phyloP scores from a whole-genome alignment of 2,113 vertebrate species.

The Craseonycteris thonglongyai region DNA sequence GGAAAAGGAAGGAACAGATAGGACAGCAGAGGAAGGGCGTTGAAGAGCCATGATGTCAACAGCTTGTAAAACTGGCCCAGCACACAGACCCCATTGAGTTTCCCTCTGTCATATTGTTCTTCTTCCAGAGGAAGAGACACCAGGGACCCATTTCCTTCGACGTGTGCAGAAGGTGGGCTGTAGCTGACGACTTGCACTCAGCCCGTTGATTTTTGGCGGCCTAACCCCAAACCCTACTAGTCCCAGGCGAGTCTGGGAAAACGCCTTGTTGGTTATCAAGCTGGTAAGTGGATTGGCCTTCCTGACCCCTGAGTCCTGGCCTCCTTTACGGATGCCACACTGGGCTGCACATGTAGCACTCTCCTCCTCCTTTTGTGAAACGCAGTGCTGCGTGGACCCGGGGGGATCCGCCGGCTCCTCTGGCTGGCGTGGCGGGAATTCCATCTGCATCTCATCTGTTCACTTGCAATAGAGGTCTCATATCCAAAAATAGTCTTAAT shows the following conservation, averaged over 20 bases:
- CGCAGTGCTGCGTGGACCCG: fast-evolving
- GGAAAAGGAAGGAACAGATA: background rate
- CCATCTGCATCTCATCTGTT: background rate
- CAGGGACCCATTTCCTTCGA: background rate
- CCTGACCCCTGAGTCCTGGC: background rate
- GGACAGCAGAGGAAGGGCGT: background rate
- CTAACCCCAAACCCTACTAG: background rate
- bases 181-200: background rate
- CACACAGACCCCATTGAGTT: background rate
- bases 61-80: background rate
- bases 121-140: background rate
- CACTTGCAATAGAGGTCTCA: background rate
- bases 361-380: background rate
- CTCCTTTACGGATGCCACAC: background rate
- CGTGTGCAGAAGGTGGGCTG: background rate
- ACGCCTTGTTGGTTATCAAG: background rate
- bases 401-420: background rate
- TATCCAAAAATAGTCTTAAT: background rate
- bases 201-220: background rate
- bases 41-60: background rate
- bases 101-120: background rate
- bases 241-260: background rate
- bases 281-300: background rate
- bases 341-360: background rate
- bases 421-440: background rate